Base-by-base conservation (phyloP, 2,888 invertebrate genomes). In the Mellilla xanthometata region DNA sequence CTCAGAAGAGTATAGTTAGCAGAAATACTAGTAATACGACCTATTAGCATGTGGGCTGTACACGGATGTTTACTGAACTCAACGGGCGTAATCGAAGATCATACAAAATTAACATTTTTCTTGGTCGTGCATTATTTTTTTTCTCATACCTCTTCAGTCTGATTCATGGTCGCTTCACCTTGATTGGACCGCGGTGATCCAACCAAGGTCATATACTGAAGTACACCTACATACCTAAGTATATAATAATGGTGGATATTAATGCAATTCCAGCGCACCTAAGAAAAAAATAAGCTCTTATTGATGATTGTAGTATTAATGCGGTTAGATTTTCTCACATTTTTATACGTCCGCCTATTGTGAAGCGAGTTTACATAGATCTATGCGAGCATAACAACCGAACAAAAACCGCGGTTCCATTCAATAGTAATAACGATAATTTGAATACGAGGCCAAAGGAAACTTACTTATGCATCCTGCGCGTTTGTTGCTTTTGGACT, bases 291-390 rank as follows among this genome's bases (percentile, higher is more conserved):
- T 57, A 65, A 64, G 56, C 59, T 41, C 56, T 35, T 54, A 65
- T 60, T 59, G 59, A 59, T 56, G 58, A 58, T 60, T 65, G 60
- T 67, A 61, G 54, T 61, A 64, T 61, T 63, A 59, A 64, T 63
- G 60, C 58, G 58, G 53, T 61, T 56, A 60, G 62, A 69, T 69
- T 71, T 73, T 72, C 73, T 76, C 77, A 77, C 75, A 80, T 77
- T 74, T 68, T 68, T 62, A 59, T 62, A 76, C 77, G 74, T 81
- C 82, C 86, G 85, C 53, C 74, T 70, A 84, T 86, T 84, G 84
- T 84, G 60, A 68, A 54, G 51, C 29, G 52, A 53, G 62, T 63
- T 63, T 62, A 58, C 54, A 62, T 54, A 59, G 54, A 62, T 54
- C 55, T 58, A 55, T 58, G 54, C 59, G 57, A 61, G 60, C 61